Base-by-base conservation (phyloP, 2,888 invertebrate genomes). In the Electrophaes corylata region DNA sequence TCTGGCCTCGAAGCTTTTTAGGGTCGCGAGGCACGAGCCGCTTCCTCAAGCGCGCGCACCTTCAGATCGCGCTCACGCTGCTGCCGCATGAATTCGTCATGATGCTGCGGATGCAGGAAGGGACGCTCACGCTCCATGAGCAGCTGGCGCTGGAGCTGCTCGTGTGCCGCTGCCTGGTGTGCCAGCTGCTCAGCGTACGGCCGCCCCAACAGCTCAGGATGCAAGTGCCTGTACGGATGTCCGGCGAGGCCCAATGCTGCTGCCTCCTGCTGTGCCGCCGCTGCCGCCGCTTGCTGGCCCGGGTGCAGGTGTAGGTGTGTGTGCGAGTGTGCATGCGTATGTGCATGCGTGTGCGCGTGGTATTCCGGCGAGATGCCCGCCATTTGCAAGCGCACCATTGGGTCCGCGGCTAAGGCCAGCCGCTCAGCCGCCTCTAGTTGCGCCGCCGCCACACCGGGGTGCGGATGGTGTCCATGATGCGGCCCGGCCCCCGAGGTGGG, bases 381-480 rank as follows among this genome's bases (percentile, higher is more conserved):
- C 97, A 98, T 97, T 93, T 98, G 98, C 82, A 98, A 91, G 72
- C 98, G 96, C 88, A 95, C 96, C 96, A 98, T 96, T 64, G 98
- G 98, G 91, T 98, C 98, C 67, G 96, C 96, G 62, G 97, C 96
- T 75, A 96, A 92, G 62, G 96, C 96, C 67, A 96, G 89, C 70
- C 97, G 92, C 86, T 97, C 97, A 72, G 96, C 95, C 72, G 94
- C 94, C 73, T 95, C 95, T 58, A 95, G 86, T 82, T 95, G 95
- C 59, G 95, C 94, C 19, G 92, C 91, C 40, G 92, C 92, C 41
- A 88, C 91, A 46, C 88, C 84, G 1, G 85, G 89, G 69, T 92
- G 92, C 31, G 90, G 89, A 68, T 92, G 93, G 75, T 93, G 94
- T 67, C 93, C 92, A 56, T 93, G 93, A 61, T 93, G 93, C 29